Evolutionary conservation across 2,113 vertebrate species (phyloP), one percentile per base, ranked within the genome.

Genomic region (Neopipo cinnamomea): DNA sequence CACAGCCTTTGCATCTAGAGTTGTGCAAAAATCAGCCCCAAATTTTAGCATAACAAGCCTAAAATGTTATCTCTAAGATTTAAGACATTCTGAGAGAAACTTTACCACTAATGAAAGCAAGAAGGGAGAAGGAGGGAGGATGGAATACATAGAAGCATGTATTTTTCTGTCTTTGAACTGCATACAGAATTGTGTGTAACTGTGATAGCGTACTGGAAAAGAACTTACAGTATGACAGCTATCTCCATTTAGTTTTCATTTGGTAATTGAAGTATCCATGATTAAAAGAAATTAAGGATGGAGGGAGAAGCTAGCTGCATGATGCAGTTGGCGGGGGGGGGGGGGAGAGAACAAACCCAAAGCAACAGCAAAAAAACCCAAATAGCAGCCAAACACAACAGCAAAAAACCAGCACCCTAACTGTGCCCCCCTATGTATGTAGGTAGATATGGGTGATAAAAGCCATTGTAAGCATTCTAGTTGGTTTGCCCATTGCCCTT

Each of bases 251-350:
- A n/a, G 42, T 86, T 81, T 78, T 59, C 8, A 18, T 59, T 47
- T 71, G 46, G 27, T 13, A 70, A 31, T 12, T 68, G 49, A 70
- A 66, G 21, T 88, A 35, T 35, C 25, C 56, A 42, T 63, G 68
- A 21, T 47, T 73, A 68, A 35, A 67, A 68, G 12, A 68, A 68
- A 12, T 31, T 4, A 68, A 56, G 53, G 67, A 41, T 41, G 24
- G 12, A 42, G 18, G 30, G 13, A 68, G 33, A 79, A 52, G 30
- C 37, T 66, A 28, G 59, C 25, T 28, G 46, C 31, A 13, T 27
- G 42, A n/a, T 59, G 22, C 25, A 30, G 22, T 7, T 4, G 5
- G 5, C 3, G 9, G 7, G 2, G 5, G 5, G 3, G 7, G 8
- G 2, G 5, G 35, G 21, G 5, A 23, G 7, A 46, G 49, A 27